Base-by-base conservation (phyloP, 2,113 vertebrate species). In the Xiphophorus hellerii region DNA sequence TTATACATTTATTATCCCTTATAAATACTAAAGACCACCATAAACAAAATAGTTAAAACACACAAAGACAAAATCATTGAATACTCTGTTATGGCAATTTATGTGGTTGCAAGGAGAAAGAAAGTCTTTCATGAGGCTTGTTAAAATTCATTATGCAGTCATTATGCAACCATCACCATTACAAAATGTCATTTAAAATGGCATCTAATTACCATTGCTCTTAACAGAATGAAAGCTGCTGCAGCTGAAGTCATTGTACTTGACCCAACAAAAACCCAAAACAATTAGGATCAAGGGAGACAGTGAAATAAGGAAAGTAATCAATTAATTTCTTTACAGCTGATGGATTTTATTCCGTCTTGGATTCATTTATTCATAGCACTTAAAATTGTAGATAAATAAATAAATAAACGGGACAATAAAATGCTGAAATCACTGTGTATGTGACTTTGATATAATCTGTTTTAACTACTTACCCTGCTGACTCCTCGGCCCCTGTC, bases 401-500 rank as follows among this genome's bases (percentile, higher is more conserved):
- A 54, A 25, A 37, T 0, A 37, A 37, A 37, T 2, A 58, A 58
- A 1, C 7, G 22, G 3, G 7, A 25, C 22, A 25, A 58, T n/a
- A n/a, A 10, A 25, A 42, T 3, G 39, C 39, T 42, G 39, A 42
- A 42, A 54, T 22, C 9, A 22, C 48, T 22, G 22, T 22, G 17
- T 54, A 54, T 54, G 22, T 20, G 17, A 54, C 65, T n/a, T 4
- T 39, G 25, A 15, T 15, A 29, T 17, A 48, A 17, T 48, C 5
- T 72, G 44, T 74, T 76, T 79, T n/a, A 60, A 63, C 61, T 60
- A 82, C 96, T 97, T 90, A 99, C 98, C 95, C 96, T 96, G 64
- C 95, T 96, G 87, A 98, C 95, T 66, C 97, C 97, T 90, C 97
- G 95, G 69, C 97, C 97, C 44, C 98, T 93, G 86, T 99, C 97